Percentiles rank a stretch among this genome's conserved stretches.
Conservation (phyloP, 1,140 invertebrate genomes). For the Euwallacea similis region DNA sequence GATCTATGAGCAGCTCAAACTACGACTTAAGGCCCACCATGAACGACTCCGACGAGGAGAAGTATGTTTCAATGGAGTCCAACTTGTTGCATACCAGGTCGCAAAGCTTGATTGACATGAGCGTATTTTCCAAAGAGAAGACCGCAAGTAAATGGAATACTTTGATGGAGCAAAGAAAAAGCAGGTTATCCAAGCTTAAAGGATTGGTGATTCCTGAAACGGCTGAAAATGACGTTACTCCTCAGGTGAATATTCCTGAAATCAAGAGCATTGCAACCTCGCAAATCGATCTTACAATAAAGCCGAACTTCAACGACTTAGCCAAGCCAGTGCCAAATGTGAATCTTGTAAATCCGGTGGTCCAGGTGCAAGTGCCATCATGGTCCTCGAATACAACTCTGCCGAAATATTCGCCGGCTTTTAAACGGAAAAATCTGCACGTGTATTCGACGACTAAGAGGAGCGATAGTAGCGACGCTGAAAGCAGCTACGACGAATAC, state of each 20-base stretch:
- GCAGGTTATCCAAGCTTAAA: constrained; percentile 78
- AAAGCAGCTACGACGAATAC: constrained; percentile 27
- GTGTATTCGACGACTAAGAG: constrained; percentile 60
- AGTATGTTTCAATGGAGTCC: constrained; percentile 29
- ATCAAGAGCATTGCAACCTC: constrained; percentile 67
- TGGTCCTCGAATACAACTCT: constrained; percentile 61
- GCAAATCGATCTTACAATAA: constrained; percentile 29
- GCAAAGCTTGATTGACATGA: constrained; percentile 57
- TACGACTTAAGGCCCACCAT: constrained; percentile 39
- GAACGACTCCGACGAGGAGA: constrained; percentile 37
- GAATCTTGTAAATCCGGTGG: constrained; percentile 20
- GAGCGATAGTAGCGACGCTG: constrained; percentile 53
- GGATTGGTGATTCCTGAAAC: constrained; percentile 84
- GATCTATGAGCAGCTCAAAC: constrained; percentile 41
- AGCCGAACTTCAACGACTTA: constrained; percentile 24
- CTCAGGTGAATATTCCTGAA: constrained; percentile 72
- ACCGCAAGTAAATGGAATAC: constrained; percentile 60
- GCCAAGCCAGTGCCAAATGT: not conserved
- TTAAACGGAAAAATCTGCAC: constrained; percentile 74
- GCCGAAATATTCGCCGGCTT: constrained; percentile 82
- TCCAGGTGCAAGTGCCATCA: constrained; percentile 44
- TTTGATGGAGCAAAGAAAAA: constrained; percentile 76
- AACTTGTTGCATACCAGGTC: constrained; percentile 52
- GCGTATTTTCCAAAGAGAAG: constrained; percentile 53
- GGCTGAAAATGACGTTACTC: constrained; percentile 50